phyloP scores from a whole-genome alignment of 2,797 vertebrate species.

The Lepilemur ruficaudatus region DNA sequence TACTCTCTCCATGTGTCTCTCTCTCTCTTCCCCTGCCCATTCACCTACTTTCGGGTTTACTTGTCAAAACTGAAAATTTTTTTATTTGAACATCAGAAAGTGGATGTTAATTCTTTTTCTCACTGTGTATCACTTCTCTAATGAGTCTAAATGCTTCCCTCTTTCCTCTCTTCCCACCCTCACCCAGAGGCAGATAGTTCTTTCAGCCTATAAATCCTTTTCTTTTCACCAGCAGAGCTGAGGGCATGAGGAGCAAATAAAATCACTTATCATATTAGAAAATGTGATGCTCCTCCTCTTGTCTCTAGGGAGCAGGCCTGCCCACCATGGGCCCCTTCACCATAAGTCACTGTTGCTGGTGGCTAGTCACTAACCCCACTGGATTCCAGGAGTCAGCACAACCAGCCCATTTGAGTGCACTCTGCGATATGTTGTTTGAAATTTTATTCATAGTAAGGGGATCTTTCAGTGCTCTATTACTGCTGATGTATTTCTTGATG shows the following conservation, averaged over 20 bases:
- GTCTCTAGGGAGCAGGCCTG: background rate
- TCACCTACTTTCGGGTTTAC: background rate
- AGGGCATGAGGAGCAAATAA: background rate
- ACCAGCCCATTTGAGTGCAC: background rate
- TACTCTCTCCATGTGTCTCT: background rate
- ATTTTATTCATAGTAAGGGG: background rate
- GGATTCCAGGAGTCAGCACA: background rate
- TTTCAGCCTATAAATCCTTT: background rate
- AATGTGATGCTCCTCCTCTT: background rate
- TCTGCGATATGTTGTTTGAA: background rate
- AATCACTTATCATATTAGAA: background rate
- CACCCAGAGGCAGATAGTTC: background rate
- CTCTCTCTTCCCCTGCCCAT: background rate
- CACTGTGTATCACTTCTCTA: background rate
- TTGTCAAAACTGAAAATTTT: background rate
- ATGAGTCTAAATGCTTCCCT: background rate
- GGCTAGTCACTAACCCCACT: background rate
- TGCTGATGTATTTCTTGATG: slow-evolving; percentile 27
- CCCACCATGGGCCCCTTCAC: background rate
- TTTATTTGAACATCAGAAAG: background rate
- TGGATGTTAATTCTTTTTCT: background rate
- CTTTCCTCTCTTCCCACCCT: background rate
- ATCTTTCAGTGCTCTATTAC: background rate
- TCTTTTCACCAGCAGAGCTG: background rate
- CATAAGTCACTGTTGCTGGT: background rate